Evolutionary conservation across 2,888 invertebrate species (phyloP), one percentile per base, ranked within the genome.

Genomic region (Pediacus dermestoides): DNA sequence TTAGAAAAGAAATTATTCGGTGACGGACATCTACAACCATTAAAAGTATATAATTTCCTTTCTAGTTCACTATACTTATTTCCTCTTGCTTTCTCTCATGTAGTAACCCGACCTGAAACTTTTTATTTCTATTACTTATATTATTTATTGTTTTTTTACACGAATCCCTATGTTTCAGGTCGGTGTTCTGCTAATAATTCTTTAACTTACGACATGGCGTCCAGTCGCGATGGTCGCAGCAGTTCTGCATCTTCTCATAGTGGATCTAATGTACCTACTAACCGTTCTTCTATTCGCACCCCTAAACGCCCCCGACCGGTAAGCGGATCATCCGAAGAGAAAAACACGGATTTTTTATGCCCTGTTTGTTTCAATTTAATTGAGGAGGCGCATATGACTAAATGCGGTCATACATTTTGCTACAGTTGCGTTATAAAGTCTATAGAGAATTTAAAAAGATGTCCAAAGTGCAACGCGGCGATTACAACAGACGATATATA

Each of bases 391-490:
- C 85, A 90, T 67, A 89, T 93, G 59, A 92, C 92, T 0, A 81
- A 85, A 51, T 93, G 94, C 70, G 93, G 93, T 0, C 93, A 94
- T 66, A 91, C 91, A 1, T 94, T 89, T 71, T 94, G 94, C 68
- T 82, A 80, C 61, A 76, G 78, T 10, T 94, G 93, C 68, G 87
- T 93, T 31, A 69, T 72, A 11, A 77, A 76, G 50, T 78, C 82
- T 2, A 71, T 88, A 22, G 81, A 83, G 56, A 70, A 73, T 2
- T 75, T 73, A 42, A 78, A 80, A 40, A 74, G 85, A 28, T 93
- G 92, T 65, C 91, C 92, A 1, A 88, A 88, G 65, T 93, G 92
- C 66, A 85, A 83, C 55, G 81, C 79, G 8, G 74, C 78, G 2
- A 71, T 90, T 4, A 78, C 80, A 1, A 78, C 77, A 1, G 74